Evolutionary conservation across 1,140 invertebrate genomes (phyloP), one percentile per base, ranked within the genome.

Genomic region (Cherax destructor): DNA sequence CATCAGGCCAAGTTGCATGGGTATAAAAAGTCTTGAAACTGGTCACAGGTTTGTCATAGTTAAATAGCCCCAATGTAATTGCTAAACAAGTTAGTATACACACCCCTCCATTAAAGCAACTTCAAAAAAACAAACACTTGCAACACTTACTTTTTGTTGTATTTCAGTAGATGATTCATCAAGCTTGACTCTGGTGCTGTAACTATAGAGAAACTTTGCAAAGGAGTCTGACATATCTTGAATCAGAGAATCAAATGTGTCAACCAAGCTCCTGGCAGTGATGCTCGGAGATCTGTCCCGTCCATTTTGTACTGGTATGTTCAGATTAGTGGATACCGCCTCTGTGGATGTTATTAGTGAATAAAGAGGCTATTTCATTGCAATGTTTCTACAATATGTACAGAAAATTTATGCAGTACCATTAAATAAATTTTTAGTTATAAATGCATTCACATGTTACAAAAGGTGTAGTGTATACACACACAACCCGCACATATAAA

Each of bases 261-360:
- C 83, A 7, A 91, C 83, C 74, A 91, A 52, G 78, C 83, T 86
- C 69, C 74, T 91, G 59, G 89, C 89, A 21, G 83, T 85, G 24
- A 72, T 11, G 30, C 50, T 56, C 9, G 89, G 41, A 41, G 81
- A 30, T 41, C 56, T 85, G 24, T 91, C 89, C 24, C 83, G 74
- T 30, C 89, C 89, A 86, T 91, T 91, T 80, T 91, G 89, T 52
- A 91, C 76, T 56, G 89, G 83, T 56, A 91, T 91, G 59, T 79
- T 69, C 11, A 91, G 83, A 49, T 41, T 85, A n/a, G 61, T 79
- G 4, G 89, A 85, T 30, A 21, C 30, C 21, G 65, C 59, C 13
- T 65, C 89, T 91, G 89, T 13, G 86, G 85, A 47, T 18, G 24
- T 41, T 41, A 41, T 41, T 41, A 41, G 30, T 41, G 30, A 47